phyloP scores from a whole-genome alignment of 2,888 invertebrate species.

The Melanophora roralis region DNA sequence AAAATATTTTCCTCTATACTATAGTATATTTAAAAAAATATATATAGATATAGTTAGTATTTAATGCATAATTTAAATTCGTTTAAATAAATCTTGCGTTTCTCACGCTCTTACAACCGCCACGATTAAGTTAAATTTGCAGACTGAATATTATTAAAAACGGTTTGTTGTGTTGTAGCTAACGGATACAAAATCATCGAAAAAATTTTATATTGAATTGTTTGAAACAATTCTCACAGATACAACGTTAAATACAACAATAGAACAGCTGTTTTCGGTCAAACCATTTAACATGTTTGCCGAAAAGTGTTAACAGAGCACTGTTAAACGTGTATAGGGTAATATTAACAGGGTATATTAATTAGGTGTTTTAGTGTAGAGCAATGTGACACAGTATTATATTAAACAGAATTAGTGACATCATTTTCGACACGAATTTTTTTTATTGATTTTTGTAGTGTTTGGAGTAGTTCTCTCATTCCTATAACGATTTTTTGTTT shows the following conservation, averaged over 20 bases:
- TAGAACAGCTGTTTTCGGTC: slow-evolving; percentile 54
- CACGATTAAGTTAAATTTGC: slow-evolving; percentile 69
- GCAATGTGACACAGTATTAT: slow-evolving; percentile 3
- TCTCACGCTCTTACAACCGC: slow-evolving; percentile 59
- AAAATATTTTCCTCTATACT: not conserved
- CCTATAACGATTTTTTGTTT: not conserved
- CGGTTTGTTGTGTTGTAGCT: slow-evolving; percentile 42
- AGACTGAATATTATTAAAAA: slow-evolving; percentile 65
- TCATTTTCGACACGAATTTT: slow-evolving; percentile 42
- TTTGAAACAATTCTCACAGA: slow-evolving; percentile 34
- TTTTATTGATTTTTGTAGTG: not conserved
- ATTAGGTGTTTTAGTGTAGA: not conserved
- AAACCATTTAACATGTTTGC: slow-evolving; percentile 40
- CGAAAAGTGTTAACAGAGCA: not conserved
- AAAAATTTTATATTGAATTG: slow-evolving; percentile 14
- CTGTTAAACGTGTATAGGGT: not conserved
- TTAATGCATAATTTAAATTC: slow-evolving; percentile 56
- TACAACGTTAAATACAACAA: slow-evolving; percentile 14
- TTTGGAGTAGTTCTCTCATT: slow-evolving; percentile 2
- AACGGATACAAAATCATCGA: slow-evolving; percentile 26
- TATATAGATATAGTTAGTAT: not conserved
- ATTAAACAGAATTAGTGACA: slow-evolving; percentile 55
- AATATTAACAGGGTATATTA: slow-evolving; percentile 10
- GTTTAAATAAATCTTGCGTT: slow-evolving; percentile 29
- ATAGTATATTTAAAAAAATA: slow-evolving; percentile 32